Base-by-base conservation (phyloP, 2,797 vertebrate genomes). In the Pipistrellus pygmaeus region DNA sequence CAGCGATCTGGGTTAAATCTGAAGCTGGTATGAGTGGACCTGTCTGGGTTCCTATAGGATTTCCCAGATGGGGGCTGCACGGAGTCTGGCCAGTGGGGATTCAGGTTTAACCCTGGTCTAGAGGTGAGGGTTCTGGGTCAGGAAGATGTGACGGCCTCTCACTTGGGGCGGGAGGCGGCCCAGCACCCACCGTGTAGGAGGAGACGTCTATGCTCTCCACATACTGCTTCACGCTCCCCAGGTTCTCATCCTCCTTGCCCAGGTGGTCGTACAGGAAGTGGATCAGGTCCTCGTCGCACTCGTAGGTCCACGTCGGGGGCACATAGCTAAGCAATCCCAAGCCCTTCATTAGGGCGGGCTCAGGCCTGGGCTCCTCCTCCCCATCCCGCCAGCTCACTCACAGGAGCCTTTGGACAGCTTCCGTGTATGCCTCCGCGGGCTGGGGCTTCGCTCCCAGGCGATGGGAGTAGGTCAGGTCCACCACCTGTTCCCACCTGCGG, bases 201-300 rank as follows among this genome's bases (percentile, higher is more conserved):
- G 99, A 99, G 71, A 99, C 99, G 21, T 99, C 99, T 0, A 99
- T 99, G 98, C 99, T 99, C 97, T 99, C 99, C 98, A 99, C 99
- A 0, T 99, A 99, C 98, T 99, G 99, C 98, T 99, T 99, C 96
- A 99, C 99, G 0, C 99, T 99, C 35, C 99, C 99, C 97, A 99
- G 98, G 97, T 99, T 99, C 97, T 99, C 99, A 57, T 99, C 99
- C 96, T 99, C 99, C 96, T 99, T 99, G 71, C 99, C 99, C 78
- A 99, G 98, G 96, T 99, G 99, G 95, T 99, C 99, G 14, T 99
- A 99, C 78, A 99, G 98, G 98, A 99, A 99, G 97, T 99, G 99
- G 87, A 99, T 99, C 93, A 99, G 98, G 97, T 99, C 99, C 97
- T 99, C 99, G 0, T 99, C 99, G 53, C 99, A 99, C 97, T 99